Percentiles rank a stretch among this genome's conserved stretches.
These are phyloP conservation scores for Enteromius anoplus DNA, from an alignment of 2,797 vertebrate genomes.

Conservation along the genomic window DNA sequence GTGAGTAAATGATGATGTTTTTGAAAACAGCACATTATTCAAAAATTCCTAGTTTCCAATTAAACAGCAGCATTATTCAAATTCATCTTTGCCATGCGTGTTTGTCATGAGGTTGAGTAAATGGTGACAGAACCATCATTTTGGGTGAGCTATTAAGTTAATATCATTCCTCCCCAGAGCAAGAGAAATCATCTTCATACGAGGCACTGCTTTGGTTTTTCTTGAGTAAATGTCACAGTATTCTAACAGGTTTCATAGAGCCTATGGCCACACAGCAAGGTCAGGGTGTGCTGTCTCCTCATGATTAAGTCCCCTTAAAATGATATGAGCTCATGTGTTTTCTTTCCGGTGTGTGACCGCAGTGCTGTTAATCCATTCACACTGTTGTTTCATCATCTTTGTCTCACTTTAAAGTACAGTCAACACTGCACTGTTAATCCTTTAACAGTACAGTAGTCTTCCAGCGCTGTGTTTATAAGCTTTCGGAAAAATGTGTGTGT, in stretches of 20 bases:
- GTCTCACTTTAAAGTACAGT: neutral
- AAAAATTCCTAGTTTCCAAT: neutral
- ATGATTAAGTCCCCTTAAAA: conserved; percentile 40
- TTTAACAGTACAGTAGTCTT: conserved; percentile 2
- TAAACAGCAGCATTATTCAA: neutral
- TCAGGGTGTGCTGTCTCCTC: conserved; percentile 28
- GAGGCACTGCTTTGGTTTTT: conserved; percentile 32
- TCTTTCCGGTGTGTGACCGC: conserved; percentile 1
- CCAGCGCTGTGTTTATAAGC: conserved; percentile 14
- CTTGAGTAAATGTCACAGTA: conserved; percentile 48
- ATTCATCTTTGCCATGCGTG: neutral
- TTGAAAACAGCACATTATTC: neutral
- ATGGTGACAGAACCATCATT: conserved; percentile 2
- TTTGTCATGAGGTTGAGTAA: neutral
- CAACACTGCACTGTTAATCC: conserved; percentile 8
- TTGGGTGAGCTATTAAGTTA: conserved; percentile 6
- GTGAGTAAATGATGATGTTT: too few relatives aligned
- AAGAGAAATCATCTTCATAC: neutral
- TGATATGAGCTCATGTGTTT: conserved; percentile 30
- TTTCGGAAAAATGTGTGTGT: neutral
- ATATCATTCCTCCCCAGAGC: conserved; percentile 38
- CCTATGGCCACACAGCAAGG: conserved; percentile 33
- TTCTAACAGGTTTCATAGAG: conserved; percentile 36
- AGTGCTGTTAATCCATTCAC: conserved; percentile 32
- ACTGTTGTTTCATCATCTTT: conserved; percentile 3